Evolutionary conservation across 1,140 invertebrate species (phyloP).

Genomic region (Drosophila sproati): DNA sequence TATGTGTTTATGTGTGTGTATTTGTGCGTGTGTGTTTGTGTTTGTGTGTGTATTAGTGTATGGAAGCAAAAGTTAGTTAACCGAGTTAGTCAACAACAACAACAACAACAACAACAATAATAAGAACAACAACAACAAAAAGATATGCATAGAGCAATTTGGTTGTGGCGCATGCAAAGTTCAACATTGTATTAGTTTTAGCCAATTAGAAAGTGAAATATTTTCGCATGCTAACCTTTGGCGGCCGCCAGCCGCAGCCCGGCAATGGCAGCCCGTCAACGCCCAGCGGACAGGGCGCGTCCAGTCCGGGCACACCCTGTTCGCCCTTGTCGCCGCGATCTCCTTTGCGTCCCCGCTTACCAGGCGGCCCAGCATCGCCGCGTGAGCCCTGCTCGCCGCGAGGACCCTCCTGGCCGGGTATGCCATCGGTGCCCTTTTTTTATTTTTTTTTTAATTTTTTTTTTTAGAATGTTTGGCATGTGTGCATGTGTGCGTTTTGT

Average conservation of each 20-base stretch:
- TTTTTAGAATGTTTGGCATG: constrained; percentile 6
- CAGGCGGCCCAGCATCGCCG: constrained; percentile 93
- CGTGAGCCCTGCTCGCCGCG: constrained; percentile 93
- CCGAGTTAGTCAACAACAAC: constrained; percentile 63
- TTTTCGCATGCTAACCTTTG: constrained; percentile 88
- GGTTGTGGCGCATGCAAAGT: constrained; percentile 58
- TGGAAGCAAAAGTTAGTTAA: constrained; percentile 81
- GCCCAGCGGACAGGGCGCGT: constrained; percentile 98
- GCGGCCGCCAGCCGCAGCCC: constrained; percentile 96
- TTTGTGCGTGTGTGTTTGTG: constrained; percentile 30
- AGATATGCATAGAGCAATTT: constrained; percentile 10
- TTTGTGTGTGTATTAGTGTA: constrained; percentile 62
- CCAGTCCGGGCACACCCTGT: constrained; percentile 95
- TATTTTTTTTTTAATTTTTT: neutral
- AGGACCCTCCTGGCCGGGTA: constrained; percentile 94
- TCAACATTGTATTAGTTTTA: constrained; percentile 43
- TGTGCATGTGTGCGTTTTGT: constrained; percentile 16
- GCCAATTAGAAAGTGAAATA: constrained; percentile 51
- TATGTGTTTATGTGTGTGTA: constrained; percentile 26
- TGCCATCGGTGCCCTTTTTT: constrained; percentile 94
- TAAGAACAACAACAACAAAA: constrained; percentile 13
- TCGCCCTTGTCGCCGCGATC: constrained; percentile 96
- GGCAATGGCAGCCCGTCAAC: constrained; percentile 96
- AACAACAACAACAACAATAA: constrained; percentile 46
- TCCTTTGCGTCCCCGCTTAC: constrained; percentile 95